A percentile compares a stretch with the other conserved stretches of the same genome.
Conservation (phyloP, 92 coral and sea anemone genomes). For the Epizoanthus illoricatus region DNA sequence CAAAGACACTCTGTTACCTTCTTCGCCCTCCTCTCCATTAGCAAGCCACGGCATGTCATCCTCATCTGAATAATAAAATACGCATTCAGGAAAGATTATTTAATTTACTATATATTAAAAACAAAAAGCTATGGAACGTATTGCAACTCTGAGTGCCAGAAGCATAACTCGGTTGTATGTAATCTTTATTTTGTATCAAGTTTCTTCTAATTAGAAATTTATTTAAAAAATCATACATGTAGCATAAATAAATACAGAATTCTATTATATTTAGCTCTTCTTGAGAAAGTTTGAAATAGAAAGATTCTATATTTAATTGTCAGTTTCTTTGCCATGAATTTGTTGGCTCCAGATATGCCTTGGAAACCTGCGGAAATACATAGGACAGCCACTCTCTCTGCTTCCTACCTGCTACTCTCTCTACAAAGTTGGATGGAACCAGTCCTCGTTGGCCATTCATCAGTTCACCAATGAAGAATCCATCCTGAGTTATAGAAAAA, state of each 20-base stretch:
- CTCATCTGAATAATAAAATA: constrained; percentile 55
- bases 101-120: not conserved
- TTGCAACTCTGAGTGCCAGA: no score
- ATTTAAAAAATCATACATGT: no score
- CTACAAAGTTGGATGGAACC: constrained; percentile 98
- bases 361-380: not conserved
- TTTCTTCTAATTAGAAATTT: no score
- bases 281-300: no score
- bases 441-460: constrained; percentile 96
- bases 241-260: no score
- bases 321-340: no score
- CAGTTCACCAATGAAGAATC: constrained; percentile 87
- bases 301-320: no score
- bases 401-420: constrained; percentile 83
- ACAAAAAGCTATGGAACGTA: not conserved
- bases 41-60: constrained; percentile 69
- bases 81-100: not conserved
- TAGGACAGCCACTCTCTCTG: not conserved
- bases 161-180: no score
- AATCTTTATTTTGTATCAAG: no score
- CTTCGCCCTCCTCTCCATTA: constrained; percentile 68
- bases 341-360: not conserved
- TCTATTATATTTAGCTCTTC: no score
- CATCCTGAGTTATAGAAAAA: constrained; percentile 66
- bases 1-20: constrained; percentile 29